phyloP scores from a whole-genome alignment of 1,140 invertebrate genomes.

The Cataglyphis hispanica region DNA sequence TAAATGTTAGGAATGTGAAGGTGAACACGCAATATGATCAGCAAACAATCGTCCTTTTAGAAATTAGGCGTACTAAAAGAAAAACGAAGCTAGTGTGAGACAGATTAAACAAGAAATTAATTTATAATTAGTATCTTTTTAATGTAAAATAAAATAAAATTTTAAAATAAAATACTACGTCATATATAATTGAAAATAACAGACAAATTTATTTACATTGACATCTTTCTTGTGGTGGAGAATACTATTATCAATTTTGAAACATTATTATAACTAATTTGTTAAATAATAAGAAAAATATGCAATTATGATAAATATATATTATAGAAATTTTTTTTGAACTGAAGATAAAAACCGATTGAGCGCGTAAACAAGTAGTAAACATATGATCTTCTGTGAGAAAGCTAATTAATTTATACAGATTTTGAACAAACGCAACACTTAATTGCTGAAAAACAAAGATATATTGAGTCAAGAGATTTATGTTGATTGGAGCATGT shows the following conservation, averaged over 20 bases:
- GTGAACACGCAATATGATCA: conserved; percentile 23
- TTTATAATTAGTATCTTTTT: conserved; percentile 25
- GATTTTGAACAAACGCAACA: no score
- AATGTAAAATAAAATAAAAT: no score
- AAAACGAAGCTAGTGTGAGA: not conserved
- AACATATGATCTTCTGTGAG: no score
- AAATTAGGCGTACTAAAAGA: not conserved
- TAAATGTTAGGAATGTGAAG: conserved; percentile 46
- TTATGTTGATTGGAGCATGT: no score
- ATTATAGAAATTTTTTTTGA: no score
- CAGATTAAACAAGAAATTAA: conserved; percentile 22
- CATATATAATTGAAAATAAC: not conserved
- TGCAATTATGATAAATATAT: no score
- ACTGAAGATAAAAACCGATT: no score
- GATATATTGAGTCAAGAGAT: no score
- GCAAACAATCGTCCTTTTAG: conserved; percentile 35
- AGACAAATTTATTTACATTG: not conserved
- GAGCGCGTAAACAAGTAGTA: no score
- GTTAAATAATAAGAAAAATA: not conserved
- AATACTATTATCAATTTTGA: not conserved
- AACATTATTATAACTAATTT: not conserved
- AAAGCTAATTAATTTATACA: no score
- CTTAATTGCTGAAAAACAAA: no score
- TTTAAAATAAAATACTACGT: conserved; percentile 20
- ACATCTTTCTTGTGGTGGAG: not conserved